Base-by-base conservation (phyloP, 2,888 invertebrate genomes). In the Leucoma salicis region DNA sequence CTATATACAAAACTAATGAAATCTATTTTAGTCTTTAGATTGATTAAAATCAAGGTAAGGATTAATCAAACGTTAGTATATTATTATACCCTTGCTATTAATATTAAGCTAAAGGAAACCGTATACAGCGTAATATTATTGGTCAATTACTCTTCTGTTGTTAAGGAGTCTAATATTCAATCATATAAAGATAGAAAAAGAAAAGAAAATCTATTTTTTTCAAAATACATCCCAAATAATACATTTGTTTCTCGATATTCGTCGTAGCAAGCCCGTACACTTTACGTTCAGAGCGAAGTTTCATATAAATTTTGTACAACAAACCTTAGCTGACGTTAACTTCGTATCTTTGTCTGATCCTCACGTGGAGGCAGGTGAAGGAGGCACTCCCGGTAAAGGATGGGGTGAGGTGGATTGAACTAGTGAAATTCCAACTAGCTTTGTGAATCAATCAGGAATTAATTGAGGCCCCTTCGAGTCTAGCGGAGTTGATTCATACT, bases 381-480 rank as follows among this genome's bases (percentile, higher is more conserved):
- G 48, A 49, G 51, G 48, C 57, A 53, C 14, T 53, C 43, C 50
- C 46, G 43, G 31, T 43, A 46, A 46, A 57, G 55, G 42, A 42
- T 21, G 36, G 44, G 44, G 52, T 47, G n/a, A 31, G 16, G 31
- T 39, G 40, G 52, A n/a, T n/a, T 59, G 58, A 61, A 63, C 57
- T 57, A 58, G 56, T 61, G 70, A 63, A 67, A 75, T 74, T 78
- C 76, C 80, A 78, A 75, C 78, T 77, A 80, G 83, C 80, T 80
- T 82, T 85, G 78, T 79, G 78, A 81, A 85, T 82, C 83, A 81
- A 85, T 86, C 82, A 83, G 71, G 78, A 80, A 79, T 81, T 84
- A 83, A 84, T 84, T 82, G 79, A 73, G 69, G 66, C 70, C 74
- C 70, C 72, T 71, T 59, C 57, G 60, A 72, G 66, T 73, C 57